Base-by-base conservation (phyloP, 2,888 invertebrate species). In the Pollenia labialis region DNA sequence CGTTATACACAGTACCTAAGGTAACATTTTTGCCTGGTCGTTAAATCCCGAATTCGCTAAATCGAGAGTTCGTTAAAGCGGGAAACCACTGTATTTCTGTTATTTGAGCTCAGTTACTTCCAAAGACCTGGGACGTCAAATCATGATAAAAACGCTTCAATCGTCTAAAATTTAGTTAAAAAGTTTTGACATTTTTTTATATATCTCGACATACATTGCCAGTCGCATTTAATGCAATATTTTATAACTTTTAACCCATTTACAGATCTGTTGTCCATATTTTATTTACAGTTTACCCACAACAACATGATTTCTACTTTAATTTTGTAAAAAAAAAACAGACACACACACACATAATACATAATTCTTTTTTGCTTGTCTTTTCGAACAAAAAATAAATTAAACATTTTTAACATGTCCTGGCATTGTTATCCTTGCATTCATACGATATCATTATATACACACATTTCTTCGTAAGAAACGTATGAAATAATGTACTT, bases 381-480 rank as follows among this genome's bases (percentile, higher is more conserved):
- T 46, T 69, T 69, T 46, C 12, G 32, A 56, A 8, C 32, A 23
- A 68, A 66, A 50, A 46, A 42, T 46, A 58, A 32, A 23, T 44
- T 42, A n/a, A 48, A 44, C 10, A 58, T 54, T 56, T 75, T 69
- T 11, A 54, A 81, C 81, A 85, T 66, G 71, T 76, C 58, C 54
- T 64, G n/a, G 23, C 54, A 52, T 72, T 84, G 48, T 81, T 74
- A 71, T 81, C 62, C 75, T 81, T 62, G 62, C 54, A 76, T 56
- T 56, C 14, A 62, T 18, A 32, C 58, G 32, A 32, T 32, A 32
- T 42, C 9, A 14, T 10, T n/a, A 44, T 12, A n/a, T 32, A 46
- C 6, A 46, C 48, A 56, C 16, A n/a, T 16, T 9, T 42, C 42
- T n/a, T n/a, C 9, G 2, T 23, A 42, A 18, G 62, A n/a, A 54